Percentiles rank a stretch among this genome's conserved stretches.
Evolutionary conservation across 1,140 invertebrate genomes (phyloP).

Genomic region (Zaprionus ghesquierei): DNA sequence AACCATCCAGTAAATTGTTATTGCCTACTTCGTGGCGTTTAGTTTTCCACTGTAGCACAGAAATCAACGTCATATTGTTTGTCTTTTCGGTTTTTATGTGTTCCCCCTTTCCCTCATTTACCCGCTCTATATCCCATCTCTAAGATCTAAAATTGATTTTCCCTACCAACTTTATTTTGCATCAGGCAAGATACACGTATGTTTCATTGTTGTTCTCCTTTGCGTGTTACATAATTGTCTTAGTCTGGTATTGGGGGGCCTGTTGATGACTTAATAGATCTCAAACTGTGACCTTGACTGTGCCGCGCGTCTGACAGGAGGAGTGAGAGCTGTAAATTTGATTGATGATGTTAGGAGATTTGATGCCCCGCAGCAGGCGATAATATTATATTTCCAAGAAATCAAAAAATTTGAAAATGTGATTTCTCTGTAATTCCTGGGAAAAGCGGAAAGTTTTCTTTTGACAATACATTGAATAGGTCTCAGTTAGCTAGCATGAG

Average conservation of each 20-base stretch:
- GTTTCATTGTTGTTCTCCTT: background rate
- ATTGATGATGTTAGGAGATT: constrained; percentile 38
- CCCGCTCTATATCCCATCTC: background rate
- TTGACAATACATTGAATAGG: too few relatives aligned
- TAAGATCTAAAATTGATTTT: constrained; percentile 42
- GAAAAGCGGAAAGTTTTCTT: background rate
- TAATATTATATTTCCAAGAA: background rate
- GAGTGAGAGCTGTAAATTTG: constrained; percentile 12
- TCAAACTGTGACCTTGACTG: constrained; percentile 26
- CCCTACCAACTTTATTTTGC: constrained; percentile 12
- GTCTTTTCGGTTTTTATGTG: constrained; percentile 31
- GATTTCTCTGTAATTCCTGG: background rate
- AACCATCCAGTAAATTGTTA: constrained; percentile 48
- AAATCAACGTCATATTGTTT: constrained; percentile 47
- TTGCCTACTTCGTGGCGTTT: constrained; percentile 52
- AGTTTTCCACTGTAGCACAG: constrained; percentile 17
- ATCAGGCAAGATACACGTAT: constrained; percentile 13
- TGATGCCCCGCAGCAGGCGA: background rate
- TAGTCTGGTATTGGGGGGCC: background rate
- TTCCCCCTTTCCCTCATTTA: background rate
- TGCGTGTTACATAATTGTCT: constrained; percentile 40
- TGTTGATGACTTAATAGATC: constrained; percentile 53
- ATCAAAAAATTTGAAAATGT: background rate
- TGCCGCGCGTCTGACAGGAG: background rate
- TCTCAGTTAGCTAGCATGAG: too few relatives aligned